Conservation (phyloP, 2,797 vertebrate species). For the Amblyraja radiata region DNA sequence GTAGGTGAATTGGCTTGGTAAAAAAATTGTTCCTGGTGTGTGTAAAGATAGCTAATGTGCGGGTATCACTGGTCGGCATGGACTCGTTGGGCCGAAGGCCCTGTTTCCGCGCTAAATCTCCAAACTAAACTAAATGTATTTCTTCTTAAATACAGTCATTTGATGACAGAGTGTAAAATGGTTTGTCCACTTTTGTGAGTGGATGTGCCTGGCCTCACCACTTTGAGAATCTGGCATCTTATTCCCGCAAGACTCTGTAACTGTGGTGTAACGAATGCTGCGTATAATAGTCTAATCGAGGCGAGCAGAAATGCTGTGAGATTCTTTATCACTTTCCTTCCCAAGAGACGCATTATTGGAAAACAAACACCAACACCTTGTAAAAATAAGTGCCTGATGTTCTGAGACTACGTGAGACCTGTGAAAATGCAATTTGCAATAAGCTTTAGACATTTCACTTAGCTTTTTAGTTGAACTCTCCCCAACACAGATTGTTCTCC, state of each 20-base stretch:
- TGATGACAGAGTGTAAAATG: not conserved
- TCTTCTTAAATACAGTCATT: not conserved
- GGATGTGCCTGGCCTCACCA: no score
- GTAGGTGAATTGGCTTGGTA: no score
- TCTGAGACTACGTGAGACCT: slow-evolving; percentile 5
- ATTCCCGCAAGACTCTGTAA: not conserved
- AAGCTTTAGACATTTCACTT: slow-evolving; percentile 36
- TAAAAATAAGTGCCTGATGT: slow-evolving; percentile 37
- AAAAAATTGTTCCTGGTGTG: no score
- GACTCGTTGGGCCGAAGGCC: no score
- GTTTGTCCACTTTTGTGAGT: slow-evolving; percentile 10
- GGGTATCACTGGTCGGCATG: no score
- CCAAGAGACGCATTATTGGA: slow-evolving; percentile 34
- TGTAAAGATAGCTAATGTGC: no score
- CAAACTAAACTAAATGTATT: not conserved
- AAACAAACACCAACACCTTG: slow-evolving; percentile 35
- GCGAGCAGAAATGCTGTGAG: not conserved
- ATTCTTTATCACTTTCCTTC: slow-evolving; percentile 33
- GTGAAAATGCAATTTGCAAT: slow-evolving; percentile 37
- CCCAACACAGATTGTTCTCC: slow-evolving; percentile 22
- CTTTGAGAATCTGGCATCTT: not conserved
- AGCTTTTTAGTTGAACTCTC: slow-evolving; percentile 27
- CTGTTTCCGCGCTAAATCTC: no score
- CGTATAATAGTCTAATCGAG: slow-evolving; percentile 17
- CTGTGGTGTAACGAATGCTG: slow-evolving; percentile 19